Evolutionary conservation across 2,113 vertebrate genomes (phyloP), one percentile per base, ranked within the genome.

Genomic region (Muscicapa adusta): DNA sequence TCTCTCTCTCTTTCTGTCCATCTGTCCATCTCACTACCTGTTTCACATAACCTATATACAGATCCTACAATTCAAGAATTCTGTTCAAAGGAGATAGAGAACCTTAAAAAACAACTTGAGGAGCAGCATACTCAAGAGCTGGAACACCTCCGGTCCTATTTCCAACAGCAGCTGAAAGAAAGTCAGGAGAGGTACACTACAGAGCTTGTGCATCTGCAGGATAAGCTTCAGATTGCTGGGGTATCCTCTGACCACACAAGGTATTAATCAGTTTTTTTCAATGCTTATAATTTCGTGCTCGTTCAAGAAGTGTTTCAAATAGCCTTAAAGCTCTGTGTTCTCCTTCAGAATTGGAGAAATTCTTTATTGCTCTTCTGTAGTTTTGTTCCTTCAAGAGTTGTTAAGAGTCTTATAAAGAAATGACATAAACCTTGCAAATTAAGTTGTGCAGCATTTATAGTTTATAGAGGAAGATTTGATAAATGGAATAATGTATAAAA

Each of bases 131-230:
- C 92, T 70, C 97, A 97, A 80, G 98, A 99, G 82, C 71, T 99
- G 87, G 97, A 99, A 95, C 97, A 50, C 51, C 97, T 98, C 26
- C 76, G 96, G 57, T 94, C 94, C 60, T 98, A 98, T 97, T 98
- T 99, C 94, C 97, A 98, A 10, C 97, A 98, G 76, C 98, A 98
- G 71, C 96, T 98, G 78, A 91, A 98, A 62, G 98, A 99, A 94
- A 97, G 94, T 1, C 98, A 99, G 89, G 98, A 98, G 95, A 97
- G 97, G 8, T 98, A 98, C 61, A 81, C 90, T 5, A 79, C 94
- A 8, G 98, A 99, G 95, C 97, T 99, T n/a, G 79, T 96, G 11
- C 91, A 95, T 86, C 97, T 99, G 34, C 98, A 99, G 87, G 93
- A 98, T 68, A 97, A 95, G n/a, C 97, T 98, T 87, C 97, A 98